Conservation (phyloP, 2,797 vertebrate species). For the Orestias chungarensis region DNA sequence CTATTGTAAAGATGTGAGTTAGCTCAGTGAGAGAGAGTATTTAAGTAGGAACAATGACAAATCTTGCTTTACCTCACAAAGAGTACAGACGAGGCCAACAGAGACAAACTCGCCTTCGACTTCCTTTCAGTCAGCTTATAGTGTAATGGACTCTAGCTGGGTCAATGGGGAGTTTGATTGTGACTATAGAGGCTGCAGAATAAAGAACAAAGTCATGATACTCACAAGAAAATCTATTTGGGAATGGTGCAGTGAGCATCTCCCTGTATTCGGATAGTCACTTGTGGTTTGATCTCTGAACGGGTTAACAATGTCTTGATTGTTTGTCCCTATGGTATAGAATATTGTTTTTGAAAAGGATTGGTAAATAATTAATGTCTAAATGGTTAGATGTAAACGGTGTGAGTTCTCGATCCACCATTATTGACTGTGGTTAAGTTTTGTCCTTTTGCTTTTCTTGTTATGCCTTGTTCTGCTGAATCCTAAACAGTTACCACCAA, state of each 20-base stretch:
- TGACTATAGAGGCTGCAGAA: not conserved
- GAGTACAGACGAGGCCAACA: not conserved
- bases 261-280: not conserved
- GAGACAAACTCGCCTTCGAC: slow-evolving; percentile 4
- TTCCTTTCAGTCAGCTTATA: slow-evolving; percentile 1
- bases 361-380: slow-evolving; percentile 5
- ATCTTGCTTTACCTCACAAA: not conserved
- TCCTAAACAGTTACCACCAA: slow-evolving; percentile 12
- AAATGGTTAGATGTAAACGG: not conserved
- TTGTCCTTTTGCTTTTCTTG: not conserved
- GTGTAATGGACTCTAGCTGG: not conserved
- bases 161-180: not conserved
- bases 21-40: not conserved
- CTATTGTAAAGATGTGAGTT: not conserved
- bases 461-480: not conserved
- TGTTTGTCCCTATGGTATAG: not conserved
- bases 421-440: slow-evolving; percentile 16
- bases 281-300: slow-evolving; percentile 11
- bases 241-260: not conserved
- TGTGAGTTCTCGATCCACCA: not conserved
- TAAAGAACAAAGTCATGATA: slow-evolving; percentile 3
- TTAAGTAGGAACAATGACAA: not conserved
- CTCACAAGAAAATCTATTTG: slow-evolving; percentile 2
- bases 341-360: not conserved
- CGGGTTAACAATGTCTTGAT: slow-evolving; percentile 8